Base-by-base conservation (phyloP, 1,140 invertebrate species). In the Zaprionus vittiger region DNA sequence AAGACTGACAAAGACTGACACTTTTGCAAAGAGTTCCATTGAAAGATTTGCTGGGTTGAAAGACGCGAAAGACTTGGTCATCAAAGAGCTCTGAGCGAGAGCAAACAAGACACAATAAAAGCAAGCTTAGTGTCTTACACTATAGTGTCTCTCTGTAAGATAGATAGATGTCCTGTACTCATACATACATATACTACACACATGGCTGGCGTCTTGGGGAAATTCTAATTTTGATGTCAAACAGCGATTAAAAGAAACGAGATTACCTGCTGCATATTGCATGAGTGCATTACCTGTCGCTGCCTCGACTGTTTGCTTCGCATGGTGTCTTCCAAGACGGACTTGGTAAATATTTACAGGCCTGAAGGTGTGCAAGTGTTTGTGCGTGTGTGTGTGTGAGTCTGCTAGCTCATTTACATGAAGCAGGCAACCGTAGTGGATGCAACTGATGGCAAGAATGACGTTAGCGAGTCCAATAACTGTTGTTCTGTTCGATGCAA, bases 201-300 rank as follows among this genome's bases (percentile, higher is more conserved):
- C n/a, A 5, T 9, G 7, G n/a, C 15, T 44, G n/a, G 81, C 84
- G 73, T 89, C 84, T 89, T 89, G 81, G 81, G 85, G 81, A 86
- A 84, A 85, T 81, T 89, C 66, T 89, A 92, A 92, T 92, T 91
- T 85, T 91, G 91, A 92, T 92, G 91, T 81, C 84, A 92, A 92
- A 92, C 91, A 92, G 82, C 85, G 91, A 92, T 92, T 92, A 92
- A 92, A 91, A 89, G 85, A 79, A 91, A 91, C 91, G 81, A 91
- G 91, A 92, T 92, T 92, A 91, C 91, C 81, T 90, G 71, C 64
- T 92, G 85, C 85, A 89, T 89, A 89, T 84, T 89, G 85, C 85
- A 89, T 89, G 85, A 89, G 89, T 80, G 79, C 85, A 89, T 90
- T 89, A 75, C 47, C 67, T 41, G 31, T 61, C 78, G 68, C 64